These are phyloP conservation scores for Pelecanus crispus DNA, from an alignment of 2,113 vertebrate species.

Conservation along the genomic window DNA sequence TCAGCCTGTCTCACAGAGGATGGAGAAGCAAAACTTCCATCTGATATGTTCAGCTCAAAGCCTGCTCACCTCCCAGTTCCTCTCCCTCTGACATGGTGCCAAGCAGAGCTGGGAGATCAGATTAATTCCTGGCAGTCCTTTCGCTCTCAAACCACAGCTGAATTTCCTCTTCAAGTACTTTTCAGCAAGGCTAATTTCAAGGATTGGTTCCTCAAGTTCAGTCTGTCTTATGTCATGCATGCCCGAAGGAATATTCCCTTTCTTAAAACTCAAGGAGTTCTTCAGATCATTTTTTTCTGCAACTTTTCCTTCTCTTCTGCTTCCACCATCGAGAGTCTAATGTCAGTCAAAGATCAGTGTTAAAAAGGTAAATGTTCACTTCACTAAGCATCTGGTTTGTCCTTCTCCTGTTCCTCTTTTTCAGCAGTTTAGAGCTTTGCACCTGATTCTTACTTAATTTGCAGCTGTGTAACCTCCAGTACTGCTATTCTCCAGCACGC, in stretches of 20 bases:
- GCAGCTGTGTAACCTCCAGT: not conserved
- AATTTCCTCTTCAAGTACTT: not conserved
- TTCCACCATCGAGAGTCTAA: not conserved
- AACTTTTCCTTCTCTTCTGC: not conserved
- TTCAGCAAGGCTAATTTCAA: not conserved
- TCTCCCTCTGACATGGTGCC: not conserved
- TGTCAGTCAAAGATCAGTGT: not conserved
- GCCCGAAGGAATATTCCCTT: not conserved
- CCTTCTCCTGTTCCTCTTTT: not conserved
- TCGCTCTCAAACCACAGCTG: not conserved
- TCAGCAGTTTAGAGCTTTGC: not conserved
- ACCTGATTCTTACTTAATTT: not conserved
- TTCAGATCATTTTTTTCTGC: not conserved
- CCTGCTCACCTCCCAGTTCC: not conserved
- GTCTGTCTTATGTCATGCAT: not conserved
- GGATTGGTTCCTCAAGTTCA: not conserved
- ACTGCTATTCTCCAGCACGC: not conserved
- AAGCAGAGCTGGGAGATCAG: not conserved
- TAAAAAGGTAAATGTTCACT: not conserved
- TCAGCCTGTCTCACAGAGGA: not conserved
- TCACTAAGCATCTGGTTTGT: not conserved
- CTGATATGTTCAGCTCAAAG: not conserved
- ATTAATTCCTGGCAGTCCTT: conserved; percentile 21
- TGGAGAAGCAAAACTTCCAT: not conserved
- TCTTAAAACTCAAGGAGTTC: not conserved